Evolutionary conservation across 2,113 vertebrate genomes (phyloP), one percentile per base, ranked within the genome.

Genomic region (Phylloscopus whistleri): DNA sequence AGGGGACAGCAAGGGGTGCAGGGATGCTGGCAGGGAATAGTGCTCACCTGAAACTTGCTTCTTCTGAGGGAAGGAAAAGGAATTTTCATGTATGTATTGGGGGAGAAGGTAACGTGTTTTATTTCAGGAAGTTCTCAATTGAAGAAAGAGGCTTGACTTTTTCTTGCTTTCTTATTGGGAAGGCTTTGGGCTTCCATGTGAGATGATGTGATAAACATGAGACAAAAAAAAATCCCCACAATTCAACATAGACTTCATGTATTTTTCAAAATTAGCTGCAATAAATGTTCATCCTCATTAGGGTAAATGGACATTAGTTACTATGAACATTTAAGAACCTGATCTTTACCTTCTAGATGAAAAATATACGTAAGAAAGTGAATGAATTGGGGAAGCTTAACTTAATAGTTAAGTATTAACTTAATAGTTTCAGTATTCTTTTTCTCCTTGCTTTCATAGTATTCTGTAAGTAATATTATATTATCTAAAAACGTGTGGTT

Each of bases 171-270:
- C 33, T 44, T 46, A 35, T n/a, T 14, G 21, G 59, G 35, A 60
- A 76, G 30, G 30, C 8, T 91, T 74, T 49, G 49, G 22, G 37
- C 11, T 77, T 89, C 28, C 7, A 5, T 1, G 2, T n/a, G 46
- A 58, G 22, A 13, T 23, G 41, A 49, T 56, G 9, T 46, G 33
- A 37, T 19, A 18, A 80, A 43, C 2, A 17, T 2, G 8, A 23
- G 35, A 44, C 19, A 20, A 5, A 26, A 68, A 37, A 73, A 33
- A 35, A 43, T 2, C 3, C 9, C 3, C 43, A 23, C 9, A 11
- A 3, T 15, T 51, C 60, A 58, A 56, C 2, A 33, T 16, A 23
- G 1, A 5, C 1, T 67, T 90, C 2, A 4, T 4, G 6, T 56
- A 11, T 58, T 46, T 70, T 62, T 13, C 14, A 55, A 63, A 66